Percentiles rank a stretch among this genome's conserved stretches.
phyloP scores from a whole-genome alignment of 2,888 invertebrate species.

The Chaitophorus viminalis region DNA sequence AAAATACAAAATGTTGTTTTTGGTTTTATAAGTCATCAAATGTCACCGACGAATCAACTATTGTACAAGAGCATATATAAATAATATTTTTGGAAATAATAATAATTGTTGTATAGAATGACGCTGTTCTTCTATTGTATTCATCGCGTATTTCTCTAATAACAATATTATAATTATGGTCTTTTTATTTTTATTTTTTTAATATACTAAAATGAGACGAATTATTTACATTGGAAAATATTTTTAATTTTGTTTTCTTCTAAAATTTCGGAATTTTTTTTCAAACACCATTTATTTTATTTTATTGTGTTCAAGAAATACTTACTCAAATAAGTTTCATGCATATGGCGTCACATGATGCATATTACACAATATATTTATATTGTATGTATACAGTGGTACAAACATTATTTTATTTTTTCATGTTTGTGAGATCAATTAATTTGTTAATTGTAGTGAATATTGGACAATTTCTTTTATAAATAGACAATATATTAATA shows the following conservation, averaged over 20 bases:
- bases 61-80: constrained; percentile 1
- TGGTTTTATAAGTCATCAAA: constrained; percentile 29
- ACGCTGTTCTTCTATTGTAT: neutral
- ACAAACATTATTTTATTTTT: neutral
- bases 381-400: too few species aligned
- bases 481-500: neutral
- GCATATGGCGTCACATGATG: too few species aligned
- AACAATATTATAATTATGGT: neutral
- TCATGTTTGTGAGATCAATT: neutral
- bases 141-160: neutral
- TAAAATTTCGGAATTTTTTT: neutral
- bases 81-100: constrained; percentile 16
- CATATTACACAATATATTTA: too few species aligned
- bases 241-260: neutral
- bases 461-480: neutral
- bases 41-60: constrained; percentile 21
- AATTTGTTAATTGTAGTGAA: neutral
- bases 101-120: constrained; percentile 21
- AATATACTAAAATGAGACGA: neutral
- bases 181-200: neutral
- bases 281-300: neutral
- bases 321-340: too few species aligned
- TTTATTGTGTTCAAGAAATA: too few species aligned
- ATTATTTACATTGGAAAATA: neutral
- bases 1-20: constrained; percentile 49